Percentiles rank a stretch among this genome's conserved stretches.
phyloP scores from a whole-genome alignment of 2,113 vertebrate genomes.

The Gavialis gangeticus region DNA sequence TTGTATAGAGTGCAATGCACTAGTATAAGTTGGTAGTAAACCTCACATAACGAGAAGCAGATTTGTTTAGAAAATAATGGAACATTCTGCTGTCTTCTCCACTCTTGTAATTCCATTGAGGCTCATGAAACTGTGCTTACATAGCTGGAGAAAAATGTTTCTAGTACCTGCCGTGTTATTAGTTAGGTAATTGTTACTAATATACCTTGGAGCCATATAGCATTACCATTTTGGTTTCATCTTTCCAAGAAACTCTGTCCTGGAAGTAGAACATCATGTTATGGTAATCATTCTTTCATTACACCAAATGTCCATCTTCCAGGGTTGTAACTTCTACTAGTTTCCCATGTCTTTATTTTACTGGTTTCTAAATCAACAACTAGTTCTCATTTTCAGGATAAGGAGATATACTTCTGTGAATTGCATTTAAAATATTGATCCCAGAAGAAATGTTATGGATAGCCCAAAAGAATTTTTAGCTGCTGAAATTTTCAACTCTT shows the following conservation, averaged over 20 bases:
- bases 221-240: background rate
- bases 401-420: background rate
- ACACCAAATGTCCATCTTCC: background rate
- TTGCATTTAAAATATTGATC: background rate
- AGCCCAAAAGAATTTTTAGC: background rate
- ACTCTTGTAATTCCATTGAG: background rate
- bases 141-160: background rate
- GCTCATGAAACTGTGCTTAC: background rate
- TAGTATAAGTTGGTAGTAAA: background rate
- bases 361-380: background rate
- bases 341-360: background rate
- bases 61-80: background rate
- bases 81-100: background rate
- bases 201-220: background rate
- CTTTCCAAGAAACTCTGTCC: background rate
- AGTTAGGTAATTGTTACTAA: background rate
- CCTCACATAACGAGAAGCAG: background rate
- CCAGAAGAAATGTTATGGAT: background rate
- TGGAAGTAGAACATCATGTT: background rate
- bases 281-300: background rate
- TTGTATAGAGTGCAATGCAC: background rate
- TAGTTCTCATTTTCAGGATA: rapidly evolving
- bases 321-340: background rate
- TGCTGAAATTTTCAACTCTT: background rate
- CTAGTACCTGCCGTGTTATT: background rate